These are phyloP conservation scores for Pollenia angustigena DNA, from an alignment of 2,888 invertebrate species.

Conservation along the genomic window DNA sequence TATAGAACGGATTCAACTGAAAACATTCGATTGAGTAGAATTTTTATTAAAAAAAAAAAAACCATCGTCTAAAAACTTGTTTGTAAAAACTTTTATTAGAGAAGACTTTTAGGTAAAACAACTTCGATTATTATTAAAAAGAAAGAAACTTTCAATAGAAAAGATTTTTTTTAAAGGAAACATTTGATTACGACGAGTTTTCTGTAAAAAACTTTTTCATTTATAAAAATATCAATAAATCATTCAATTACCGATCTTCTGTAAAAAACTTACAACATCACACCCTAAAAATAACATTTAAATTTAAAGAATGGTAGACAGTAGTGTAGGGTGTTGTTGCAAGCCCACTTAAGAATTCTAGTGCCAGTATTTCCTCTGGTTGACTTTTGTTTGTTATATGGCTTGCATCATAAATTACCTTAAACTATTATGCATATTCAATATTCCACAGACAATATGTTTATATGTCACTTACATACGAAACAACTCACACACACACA, in stretches of 20 bases:
- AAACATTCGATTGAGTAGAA: too few relatives aligned
- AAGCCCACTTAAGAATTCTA: slow-evolving; percentile 62
- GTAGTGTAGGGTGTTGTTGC: slow-evolving; percentile 64
- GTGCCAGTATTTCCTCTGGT: slow-evolving; percentile 59
- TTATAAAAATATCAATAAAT: background rate
- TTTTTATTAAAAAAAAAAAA: too few relatives aligned
- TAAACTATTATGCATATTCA: slow-evolving; percentile 66
- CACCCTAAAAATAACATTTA: slow-evolving; percentile 20
- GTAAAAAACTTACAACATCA: slow-evolving; percentile 15
- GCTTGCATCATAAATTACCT: slow-evolving; percentile 71
- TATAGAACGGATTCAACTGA: too few relatives aligned
- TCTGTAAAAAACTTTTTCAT: background rate
- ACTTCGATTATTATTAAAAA: too few relatives aligned
- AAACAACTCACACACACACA: background rate
- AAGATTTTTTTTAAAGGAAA: too few relatives aligned
- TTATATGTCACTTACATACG: too few relatives aligned
- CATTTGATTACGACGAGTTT: too few relatives aligned
- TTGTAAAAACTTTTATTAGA: too few relatives aligned
- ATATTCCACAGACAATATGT: slow-evolving; percentile 49
- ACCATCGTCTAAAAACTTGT: too few relatives aligned
- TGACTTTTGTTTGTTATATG: slow-evolving; percentile 63
- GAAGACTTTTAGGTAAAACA: too few relatives aligned
- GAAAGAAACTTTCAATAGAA: too few relatives aligned
- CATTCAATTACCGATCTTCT: slow-evolving; percentile 7
- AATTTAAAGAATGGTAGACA: background rate